phyloP scores from a whole-genome alignment of 2,888 invertebrate species.

The Silvanus unidentatus region DNA sequence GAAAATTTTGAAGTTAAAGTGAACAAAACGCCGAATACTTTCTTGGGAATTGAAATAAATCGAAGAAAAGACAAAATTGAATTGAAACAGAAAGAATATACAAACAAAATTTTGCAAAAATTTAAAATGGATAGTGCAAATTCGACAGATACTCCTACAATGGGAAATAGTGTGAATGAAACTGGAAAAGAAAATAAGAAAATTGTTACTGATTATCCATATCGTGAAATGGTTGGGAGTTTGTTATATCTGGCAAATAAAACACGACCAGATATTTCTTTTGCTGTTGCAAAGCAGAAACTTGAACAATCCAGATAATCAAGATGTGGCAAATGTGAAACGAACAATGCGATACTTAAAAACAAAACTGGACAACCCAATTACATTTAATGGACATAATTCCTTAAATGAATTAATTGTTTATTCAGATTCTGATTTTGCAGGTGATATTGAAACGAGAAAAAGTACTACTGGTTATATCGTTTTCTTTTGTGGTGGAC shows the following conservation, averaged over 20 bases:
- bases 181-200: slow-evolving; percentile 3
- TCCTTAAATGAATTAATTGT: background rate
- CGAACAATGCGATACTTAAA: slow-evolving; percentile 3
- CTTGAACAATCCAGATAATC: no score
- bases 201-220: slow-evolving; percentile 9
- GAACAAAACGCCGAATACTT: no score
- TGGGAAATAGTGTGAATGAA: slow-evolving; percentile 2
- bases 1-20: no score
- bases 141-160: slow-evolving; percentile 16
- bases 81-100: slow-evolving; percentile 7
- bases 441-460: slow-evolving; percentile 18
- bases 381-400: background rate
- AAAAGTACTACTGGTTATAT: slow-evolving; percentile 22
- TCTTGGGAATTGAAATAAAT: no score
- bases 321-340: slow-evolving; percentile 5
- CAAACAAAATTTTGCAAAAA: slow-evolving; percentile 9
- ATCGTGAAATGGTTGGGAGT: slow-evolving; percentile 19
- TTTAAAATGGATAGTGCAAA: slow-evolving; percentile 20
- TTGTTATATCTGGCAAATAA: slow-evolving; percentile 18
- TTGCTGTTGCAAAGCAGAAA: no score
- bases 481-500: slow-evolving; percentile 20
- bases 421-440: slow-evolving; percentile 20
- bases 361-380: background rate
- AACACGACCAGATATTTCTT: slow-evolving; percentile 20
- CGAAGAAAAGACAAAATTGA: no score